Evolutionary conservation across 2,797 vertebrate species (phyloP).

Genomic region (Sylvia borin): DNA sequence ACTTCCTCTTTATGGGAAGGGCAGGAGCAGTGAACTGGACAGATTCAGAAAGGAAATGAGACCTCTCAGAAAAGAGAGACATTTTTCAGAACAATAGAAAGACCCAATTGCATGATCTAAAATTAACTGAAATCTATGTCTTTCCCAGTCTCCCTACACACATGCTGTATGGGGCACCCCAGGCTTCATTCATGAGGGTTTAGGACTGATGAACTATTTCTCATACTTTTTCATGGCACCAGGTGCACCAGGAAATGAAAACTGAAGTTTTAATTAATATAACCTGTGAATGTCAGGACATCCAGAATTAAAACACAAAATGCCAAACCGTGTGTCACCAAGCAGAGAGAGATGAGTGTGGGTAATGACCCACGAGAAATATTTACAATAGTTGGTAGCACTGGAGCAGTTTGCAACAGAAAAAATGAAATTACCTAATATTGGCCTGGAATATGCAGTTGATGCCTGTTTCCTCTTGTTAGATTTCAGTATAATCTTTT

Average conservation of each 20-base stretch:
- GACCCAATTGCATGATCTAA: neutral
- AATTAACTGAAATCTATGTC: neutral
- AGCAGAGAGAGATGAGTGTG: neutral
- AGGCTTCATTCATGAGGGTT: neutral
- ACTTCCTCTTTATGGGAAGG: constrained; percentile 8
- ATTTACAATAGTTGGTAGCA: neutral
- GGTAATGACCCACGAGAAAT: neutral
- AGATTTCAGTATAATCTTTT: neutral
- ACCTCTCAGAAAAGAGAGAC: neutral
- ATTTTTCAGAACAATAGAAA: neutral
- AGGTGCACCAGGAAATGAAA: neutral
- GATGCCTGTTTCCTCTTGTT: neutral
- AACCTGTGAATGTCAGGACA: neutral
- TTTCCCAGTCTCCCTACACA: neutral
- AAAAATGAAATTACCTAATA: neutral
- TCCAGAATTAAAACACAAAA: neutral
- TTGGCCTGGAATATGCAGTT: neutral
- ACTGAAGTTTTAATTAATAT: neutral
- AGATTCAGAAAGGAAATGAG: neutral
- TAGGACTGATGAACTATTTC: neutral
- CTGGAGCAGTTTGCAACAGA: neutral
- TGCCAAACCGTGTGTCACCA: neutral
- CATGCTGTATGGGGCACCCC: accelerated
- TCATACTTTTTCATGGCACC: neutral
- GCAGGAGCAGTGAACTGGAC: neutral